These are phyloP conservation scores for Actenoides lindsayi DNA, from an alignment of 2,113 vertebrate species.

Conservation along the genomic window DNA sequence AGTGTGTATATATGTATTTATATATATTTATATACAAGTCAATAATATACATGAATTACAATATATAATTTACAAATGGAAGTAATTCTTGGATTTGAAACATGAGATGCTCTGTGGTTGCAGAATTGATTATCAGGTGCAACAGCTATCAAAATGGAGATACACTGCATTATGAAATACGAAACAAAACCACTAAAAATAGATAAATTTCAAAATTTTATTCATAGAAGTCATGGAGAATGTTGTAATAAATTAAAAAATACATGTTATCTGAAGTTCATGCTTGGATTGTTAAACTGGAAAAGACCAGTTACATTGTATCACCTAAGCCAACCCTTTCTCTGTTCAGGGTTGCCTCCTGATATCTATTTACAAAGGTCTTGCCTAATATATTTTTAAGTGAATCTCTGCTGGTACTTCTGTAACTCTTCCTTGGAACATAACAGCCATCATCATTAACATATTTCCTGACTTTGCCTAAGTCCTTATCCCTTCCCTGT, in stretches of 20 bases:
- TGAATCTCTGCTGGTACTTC: not conserved
- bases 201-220: not conserved
- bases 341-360: not conserved
- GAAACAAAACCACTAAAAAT: constrained; percentile 11
- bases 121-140: not conserved
- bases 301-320: not conserved
- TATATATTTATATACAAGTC: not conserved
- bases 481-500: not conserved
- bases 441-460: not conserved
- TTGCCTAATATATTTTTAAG: not conserved
- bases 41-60: not conserved
- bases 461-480: not conserved
- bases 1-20: accelerated
- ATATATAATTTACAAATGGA: not conserved
- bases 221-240: not conserved
- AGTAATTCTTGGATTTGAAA: not conserved
- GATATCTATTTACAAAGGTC: not conserved
- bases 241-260: not conserved
- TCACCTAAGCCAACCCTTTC: not conserved
- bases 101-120: not conserved
- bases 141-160: not conserved
- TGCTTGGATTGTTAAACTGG: not conserved
- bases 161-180: not conserved
- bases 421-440: not conserved
- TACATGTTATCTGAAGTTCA: not conserved